Evolutionary conservation across 2,888 invertebrate genomes (phyloP).

Genomic region (Cryptocheilus praepositus): DNA sequence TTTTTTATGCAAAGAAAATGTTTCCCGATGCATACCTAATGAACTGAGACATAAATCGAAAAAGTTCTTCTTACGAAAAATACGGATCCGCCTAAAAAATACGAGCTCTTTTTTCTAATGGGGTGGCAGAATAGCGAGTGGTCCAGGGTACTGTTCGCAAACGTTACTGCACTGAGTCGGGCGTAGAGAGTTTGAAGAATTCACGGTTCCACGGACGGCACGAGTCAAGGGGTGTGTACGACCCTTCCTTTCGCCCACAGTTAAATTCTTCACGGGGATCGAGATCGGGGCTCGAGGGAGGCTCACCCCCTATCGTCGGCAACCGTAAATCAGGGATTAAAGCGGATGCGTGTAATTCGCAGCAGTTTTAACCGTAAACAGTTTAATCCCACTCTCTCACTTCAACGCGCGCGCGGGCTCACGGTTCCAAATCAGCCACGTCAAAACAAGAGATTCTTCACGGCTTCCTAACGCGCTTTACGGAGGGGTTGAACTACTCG

Average conservation of each 20-base stretch:
- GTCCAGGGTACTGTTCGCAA: not conserved
- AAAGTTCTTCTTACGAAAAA: no score
- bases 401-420: constrained; percentile 36
- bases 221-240: constrained; percentile 58
- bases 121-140: not conserved
- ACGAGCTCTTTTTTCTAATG: no score
- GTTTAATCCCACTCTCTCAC: constrained; percentile 67
- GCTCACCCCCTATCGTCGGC: constrained; percentile 25
- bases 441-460: constrained; percentile 73
- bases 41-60: no score
- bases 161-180: not conserved
- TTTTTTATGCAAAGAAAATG: no score
- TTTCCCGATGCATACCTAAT: no score
- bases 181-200: constrained; percentile 19
- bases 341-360: constrained; percentile 68
- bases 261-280: constrained; percentile 72
- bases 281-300: constrained; percentile 48
- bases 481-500: not conserved
- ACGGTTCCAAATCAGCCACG: constrained; percentile 58
- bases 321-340: constrained; percentile 73
- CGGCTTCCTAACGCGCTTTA: constrained; percentile 40
- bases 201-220: constrained; percentile 43
- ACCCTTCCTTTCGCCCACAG: constrained; percentile 47
- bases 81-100: no score
- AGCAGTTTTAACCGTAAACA: constrained; percentile 71